Evolutionary conservation across 2,113 vertebrate species (phyloP), one percentile per base, ranked within the genome.

Genomic region (Gracilinanus agilis): DNA sequence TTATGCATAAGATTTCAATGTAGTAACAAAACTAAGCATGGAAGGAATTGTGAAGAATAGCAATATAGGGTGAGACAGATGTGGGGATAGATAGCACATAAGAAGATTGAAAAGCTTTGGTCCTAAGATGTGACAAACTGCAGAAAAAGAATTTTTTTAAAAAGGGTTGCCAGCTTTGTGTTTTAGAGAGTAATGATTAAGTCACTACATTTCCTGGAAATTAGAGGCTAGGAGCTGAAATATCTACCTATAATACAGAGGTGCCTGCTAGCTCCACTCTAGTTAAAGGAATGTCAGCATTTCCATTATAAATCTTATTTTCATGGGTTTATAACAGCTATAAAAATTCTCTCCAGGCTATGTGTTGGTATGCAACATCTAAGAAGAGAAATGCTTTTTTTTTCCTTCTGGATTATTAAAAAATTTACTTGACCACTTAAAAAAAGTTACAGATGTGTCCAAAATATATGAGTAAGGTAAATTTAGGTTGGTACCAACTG

Each of bases 1-100:
- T 98, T 99, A 98, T 97, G 97, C 96, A 94, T 93, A 96, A 92
- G 92, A 96, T 98, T 98, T 98, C 94, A 95, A 92, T 93, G 93
- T 90, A 94, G 95, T 96, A 97, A 97, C 94, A 96, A 97, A 98
- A 98, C 95, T 93, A 97, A 97, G 94, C 93, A 75, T 95, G 96
- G 96, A 93, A 97, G 92, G 96, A 97, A 97, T 96, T 94, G 94
- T 94, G 90, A 98, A 95, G 97, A 94, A 92, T 2, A 94, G 94
- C 92, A 96, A 91, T 90, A 90, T 13, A 94, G 92, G 75, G 90
- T 90, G 92, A 98, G 96, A 97, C 94, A 95, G 94, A 96, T 94
- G 89, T 98, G 95, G 98, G 97, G 97, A 91, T 95, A 55, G 97
- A 97, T 97, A 92, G 94, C 93, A 93, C 55, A 92, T 6, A 91